These are phyloP conservation scores for Apamea sordens DNA, from an alignment of 2,888 invertebrate genomes.

Conservation along the genomic window DNA sequence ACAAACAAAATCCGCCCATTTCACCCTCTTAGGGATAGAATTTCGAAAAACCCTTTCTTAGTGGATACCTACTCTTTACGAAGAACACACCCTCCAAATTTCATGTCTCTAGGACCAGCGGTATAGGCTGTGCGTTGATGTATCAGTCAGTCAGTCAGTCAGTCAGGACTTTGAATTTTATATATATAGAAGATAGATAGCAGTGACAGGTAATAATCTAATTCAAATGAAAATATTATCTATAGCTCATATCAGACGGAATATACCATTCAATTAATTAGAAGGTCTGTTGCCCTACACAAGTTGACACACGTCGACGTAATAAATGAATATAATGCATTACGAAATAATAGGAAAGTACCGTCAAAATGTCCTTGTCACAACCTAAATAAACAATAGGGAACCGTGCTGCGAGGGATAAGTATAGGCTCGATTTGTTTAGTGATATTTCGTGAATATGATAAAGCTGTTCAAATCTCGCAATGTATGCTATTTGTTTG, in stretches of 20 bases:
- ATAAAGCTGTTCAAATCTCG: conserved; percentile 63
- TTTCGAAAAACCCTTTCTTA: too few species aligned
- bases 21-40: too few species aligned
- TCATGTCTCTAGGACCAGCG: too few species aligned
- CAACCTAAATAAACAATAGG: conserved; percentile 1
- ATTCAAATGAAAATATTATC: conserved; percentile 63
- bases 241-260: conserved; percentile 41
- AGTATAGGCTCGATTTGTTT: conserved; percentile 28
- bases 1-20: too few species aligned
- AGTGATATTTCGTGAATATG: conserved; percentile 46
- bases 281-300: conserved; percentile 31
- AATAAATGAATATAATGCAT: conserved; percentile 45
- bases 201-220: conserved; percentile 58
- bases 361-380: conserved; percentile 7
- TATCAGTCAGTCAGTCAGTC: too few species aligned
- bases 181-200: neutral
- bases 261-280: conserved; percentile 61
- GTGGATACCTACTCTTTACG: too few species aligned
- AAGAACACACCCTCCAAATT: too few species aligned
- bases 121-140: too few species aligned
- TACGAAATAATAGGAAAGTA: conserved; percentile 23
- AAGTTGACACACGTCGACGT: conserved; percentile 33
- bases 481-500: conserved; percentile 53
- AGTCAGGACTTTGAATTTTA: too few species aligned
- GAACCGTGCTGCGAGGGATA: conserved; percentile 9